Conservation (phyloP, 2,797 vertebrate genomes). For the Diplodus sargus region DNA sequence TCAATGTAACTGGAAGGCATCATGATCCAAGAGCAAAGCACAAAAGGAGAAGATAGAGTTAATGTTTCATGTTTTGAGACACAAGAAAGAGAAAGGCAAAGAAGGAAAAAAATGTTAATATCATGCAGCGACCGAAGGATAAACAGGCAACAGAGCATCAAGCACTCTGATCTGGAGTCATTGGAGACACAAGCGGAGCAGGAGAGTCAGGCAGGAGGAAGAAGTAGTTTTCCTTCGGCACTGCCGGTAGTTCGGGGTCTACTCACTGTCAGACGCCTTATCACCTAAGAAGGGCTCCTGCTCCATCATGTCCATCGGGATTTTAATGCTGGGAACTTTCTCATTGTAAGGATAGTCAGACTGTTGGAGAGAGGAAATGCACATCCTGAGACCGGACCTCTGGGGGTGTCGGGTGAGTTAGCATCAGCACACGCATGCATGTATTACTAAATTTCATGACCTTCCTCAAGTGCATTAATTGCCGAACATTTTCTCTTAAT, state of each 20-base stretch:
- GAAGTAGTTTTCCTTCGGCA: conserved; percentile 24
- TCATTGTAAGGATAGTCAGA: conserved; percentile 98
- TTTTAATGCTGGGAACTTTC: conserved; percentile 99
- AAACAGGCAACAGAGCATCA: not conserved
- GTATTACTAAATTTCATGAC: not conserved
- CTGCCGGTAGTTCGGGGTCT: conserved; percentile 77
- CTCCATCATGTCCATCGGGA: conserved; percentile 99
- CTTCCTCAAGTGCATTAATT: not conserved
- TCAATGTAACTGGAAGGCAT: not conserved
- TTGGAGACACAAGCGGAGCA: conserved; percentile 29
- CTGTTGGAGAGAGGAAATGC: conserved; percentile 87
- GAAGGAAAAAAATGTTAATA: conserved; percentile 4
- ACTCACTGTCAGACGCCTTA: conserved; percentile 98
- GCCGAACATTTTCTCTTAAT: not conserved
- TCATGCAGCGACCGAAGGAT: conserved; percentile 35
- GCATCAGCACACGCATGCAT: not conserved
- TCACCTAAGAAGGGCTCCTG: conserved; percentile 98
- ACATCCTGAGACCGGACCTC: conserved; percentile 43
- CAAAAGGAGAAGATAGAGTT: conserved; percentile 5
- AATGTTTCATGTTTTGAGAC: conserved; percentile 2
- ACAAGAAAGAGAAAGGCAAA: not conserved
- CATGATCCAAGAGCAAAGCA: not conserved
- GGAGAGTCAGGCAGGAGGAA: not conserved
- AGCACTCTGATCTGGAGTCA: not conserved
- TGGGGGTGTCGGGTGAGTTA: not conserved